These are phyloP conservation scores for Epizoanthus rinbou DNA, from an alignment of 92 coral and sea anemone species.

Conservation along the genomic window DNA sequence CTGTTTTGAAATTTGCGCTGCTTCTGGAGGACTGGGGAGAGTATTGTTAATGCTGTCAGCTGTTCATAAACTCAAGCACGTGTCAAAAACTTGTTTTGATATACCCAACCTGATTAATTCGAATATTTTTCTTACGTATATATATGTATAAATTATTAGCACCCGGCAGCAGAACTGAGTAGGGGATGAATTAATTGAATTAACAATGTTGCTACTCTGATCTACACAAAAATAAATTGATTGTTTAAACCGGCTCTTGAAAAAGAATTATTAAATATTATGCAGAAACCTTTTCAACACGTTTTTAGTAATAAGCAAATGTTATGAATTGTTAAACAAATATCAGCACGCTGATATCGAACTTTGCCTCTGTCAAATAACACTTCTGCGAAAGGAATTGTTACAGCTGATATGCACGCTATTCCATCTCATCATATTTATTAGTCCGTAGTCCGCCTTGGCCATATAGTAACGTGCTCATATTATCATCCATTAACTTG, in stretches of 20 bases:
- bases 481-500: background rate
- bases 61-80: no score
- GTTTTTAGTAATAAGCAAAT: background rate
- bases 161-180: background rate
- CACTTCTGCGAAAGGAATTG: background rate
- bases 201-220: background rate
- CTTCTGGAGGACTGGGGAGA: no score
- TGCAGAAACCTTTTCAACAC: background rate
- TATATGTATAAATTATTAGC: no score
- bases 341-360: background rate
- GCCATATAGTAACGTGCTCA: background rate
- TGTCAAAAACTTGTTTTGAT: no score
- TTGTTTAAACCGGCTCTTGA: background rate
- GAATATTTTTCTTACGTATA: no score
- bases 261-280: background rate
- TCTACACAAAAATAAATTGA: background rate
- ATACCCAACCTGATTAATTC: no score
- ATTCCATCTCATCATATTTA: no score
- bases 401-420: no score
- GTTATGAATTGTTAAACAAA: background rate
- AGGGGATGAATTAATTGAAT: background rate
- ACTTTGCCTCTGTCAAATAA: background rate
- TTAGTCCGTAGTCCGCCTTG: background rate
- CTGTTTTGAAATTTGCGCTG: no score
- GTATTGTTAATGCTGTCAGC: no score